Percentiles rank a stretch among this genome's conserved stretches.
Evolutionary conservation across 2,888 invertebrate genomes (phyloP).

Genomic region (Xestia xanthographa): DNA sequence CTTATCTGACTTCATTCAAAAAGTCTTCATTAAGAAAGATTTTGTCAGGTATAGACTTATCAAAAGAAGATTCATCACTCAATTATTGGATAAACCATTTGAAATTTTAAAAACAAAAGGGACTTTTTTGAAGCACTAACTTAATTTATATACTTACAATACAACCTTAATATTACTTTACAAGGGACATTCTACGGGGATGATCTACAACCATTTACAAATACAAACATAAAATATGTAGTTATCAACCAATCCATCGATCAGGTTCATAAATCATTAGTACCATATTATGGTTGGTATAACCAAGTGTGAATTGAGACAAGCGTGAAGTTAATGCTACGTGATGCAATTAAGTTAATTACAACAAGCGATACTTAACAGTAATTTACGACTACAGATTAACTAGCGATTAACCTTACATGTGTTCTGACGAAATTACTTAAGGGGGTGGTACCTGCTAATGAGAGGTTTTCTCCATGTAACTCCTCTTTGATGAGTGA

Average conservation of each 20-base stretch:
- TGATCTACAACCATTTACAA: slow-evolving; percentile 13
- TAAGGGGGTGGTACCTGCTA: too few relatives aligned
- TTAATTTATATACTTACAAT: neutral
- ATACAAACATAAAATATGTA: neutral
- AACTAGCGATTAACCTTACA: slow-evolving; percentile 6
- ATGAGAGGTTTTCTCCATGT: too few relatives aligned
- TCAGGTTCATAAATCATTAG: slow-evolving; percentile 25
- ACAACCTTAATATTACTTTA: neutral
- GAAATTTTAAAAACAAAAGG: neutral
- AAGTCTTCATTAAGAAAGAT: too few relatives aligned
- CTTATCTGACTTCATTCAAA: neutral
- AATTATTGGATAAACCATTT: neutral
- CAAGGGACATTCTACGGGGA: neutral
- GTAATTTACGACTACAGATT: slow-evolving; percentile 29
- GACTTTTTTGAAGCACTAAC: neutral
- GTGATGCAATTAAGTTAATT: slow-evolving; percentile 38
- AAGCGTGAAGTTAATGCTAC: slow-evolving; percentile 48
- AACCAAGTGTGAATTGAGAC: slow-evolving; percentile 33
- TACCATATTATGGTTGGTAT: slow-evolving; percentile 7
- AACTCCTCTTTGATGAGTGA: too few relatives aligned
- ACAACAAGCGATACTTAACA: slow-evolving; percentile 37
- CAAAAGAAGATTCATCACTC: neutral
- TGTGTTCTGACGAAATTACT: slow-evolving; percentile 2
- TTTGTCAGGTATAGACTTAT: neutral
- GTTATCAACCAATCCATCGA: slow-evolving; percentile 7